These are phyloP conservation scores for Orius insidiosus DNA, from an alignment of 1,140 invertebrate species.

Conservation along the genomic window DNA sequence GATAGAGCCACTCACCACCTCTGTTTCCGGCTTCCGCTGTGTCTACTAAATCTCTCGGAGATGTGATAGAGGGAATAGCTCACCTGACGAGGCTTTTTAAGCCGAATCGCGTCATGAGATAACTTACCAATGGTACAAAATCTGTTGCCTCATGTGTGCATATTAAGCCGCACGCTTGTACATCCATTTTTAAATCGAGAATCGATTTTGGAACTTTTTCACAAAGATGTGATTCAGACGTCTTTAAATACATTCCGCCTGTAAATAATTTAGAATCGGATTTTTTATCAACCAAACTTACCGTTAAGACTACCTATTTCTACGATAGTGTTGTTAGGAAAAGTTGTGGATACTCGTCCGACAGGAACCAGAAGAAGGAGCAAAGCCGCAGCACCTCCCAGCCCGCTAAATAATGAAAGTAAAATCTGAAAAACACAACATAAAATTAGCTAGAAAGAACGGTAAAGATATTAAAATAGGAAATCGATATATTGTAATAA, in stretches of 20 bases:
- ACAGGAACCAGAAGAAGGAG: constrained; percentile 49
- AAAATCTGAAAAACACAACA: constrained; percentile 43
- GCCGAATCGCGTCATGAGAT: too few relatives aligned
- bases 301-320: constrained; percentile 1
- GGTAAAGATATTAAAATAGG: too few relatives aligned
- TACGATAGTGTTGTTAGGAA: constrained; percentile 28
- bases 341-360: constrained; percentile 44
- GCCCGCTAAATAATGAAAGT: constrained; percentile 44
- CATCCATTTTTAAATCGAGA: background rate
- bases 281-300: background rate
- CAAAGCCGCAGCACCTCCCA: constrained; percentile 46
- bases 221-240: background rate
- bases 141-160: background rate
- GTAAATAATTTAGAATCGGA: background rate
- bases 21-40: too few relatives aligned
- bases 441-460: too few relatives aligned
- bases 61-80: too few relatives aligned
- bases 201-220: background rate
- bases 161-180: background rate
- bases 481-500: too few relatives aligned
- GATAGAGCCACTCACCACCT: too few relatives aligned
- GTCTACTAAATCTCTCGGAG: too few relatives aligned
- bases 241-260: background rate
- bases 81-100: too few relatives aligned
- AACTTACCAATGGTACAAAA: constrained; percentile 8